Evolutionary conservation across 1,140 invertebrate species (phyloP).

Genomic region (Meloidogyne chitwoodi): DNA sequence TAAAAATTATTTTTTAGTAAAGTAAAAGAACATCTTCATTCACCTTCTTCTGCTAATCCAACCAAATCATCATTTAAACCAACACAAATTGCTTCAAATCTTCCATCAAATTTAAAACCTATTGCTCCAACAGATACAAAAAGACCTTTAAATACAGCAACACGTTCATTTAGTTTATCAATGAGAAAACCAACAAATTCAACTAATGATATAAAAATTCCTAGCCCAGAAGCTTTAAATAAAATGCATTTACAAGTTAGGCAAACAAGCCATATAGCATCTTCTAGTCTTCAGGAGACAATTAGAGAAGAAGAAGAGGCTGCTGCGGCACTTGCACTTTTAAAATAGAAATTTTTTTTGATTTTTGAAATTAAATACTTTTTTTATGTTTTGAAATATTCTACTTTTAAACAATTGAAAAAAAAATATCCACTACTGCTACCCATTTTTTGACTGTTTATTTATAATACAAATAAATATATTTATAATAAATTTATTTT

Average conservation of each 20-base stretch:
- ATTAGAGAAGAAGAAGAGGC: conserved; percentile 14
- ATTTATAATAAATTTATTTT: too few species aligned
- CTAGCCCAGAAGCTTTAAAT: conserved; percentile 10
- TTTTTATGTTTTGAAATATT: not conserved
- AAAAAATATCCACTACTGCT: not conserved
- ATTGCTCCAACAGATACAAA: not conserved
- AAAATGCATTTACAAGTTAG: conserved; percentile 15
- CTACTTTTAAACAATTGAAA: not conserved
- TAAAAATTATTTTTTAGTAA: not conserved
- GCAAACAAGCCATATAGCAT: not conserved
- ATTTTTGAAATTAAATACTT: too few species aligned
- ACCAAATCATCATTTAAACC: conserved; percentile 9
- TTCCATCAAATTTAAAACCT: conserved; percentile 1
- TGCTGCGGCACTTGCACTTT: conserved; percentile 9
- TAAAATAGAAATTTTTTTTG: not conserved
- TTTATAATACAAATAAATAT: too few species aligned
- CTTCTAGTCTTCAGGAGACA: conserved; percentile 12
- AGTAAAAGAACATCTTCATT: not conserved
- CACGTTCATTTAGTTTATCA: conserved; percentile 1
- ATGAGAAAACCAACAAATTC: not conserved
- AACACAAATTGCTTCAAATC: conserved; percentile 8
- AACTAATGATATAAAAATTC: conserved; percentile 11
- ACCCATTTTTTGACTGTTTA: not conserved
- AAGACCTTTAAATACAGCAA: not conserved
- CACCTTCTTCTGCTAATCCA: not conserved